Base-by-base conservation (phyloP, 2,797 vertebrate species). In the Phrynocephalus guinanensis region DNA sequence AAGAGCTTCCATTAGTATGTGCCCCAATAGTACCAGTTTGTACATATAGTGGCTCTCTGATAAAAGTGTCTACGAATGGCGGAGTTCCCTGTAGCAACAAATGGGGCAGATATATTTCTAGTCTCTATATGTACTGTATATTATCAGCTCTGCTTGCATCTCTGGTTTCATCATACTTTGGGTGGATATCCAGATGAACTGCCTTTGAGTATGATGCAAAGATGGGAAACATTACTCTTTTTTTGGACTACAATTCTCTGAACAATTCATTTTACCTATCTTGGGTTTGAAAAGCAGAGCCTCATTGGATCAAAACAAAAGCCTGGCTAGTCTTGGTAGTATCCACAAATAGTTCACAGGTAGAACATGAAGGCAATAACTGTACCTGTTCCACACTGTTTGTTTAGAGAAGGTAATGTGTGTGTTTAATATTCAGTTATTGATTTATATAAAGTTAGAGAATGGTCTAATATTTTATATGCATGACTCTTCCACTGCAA, bases 1-100 rank as follows among this genome's bases (percentile, higher is more conserved):
- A 60, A 83, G 91, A 86, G 86, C 86, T 86, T 88, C 95, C 92
- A 87, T 96, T 96, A 96, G 92, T 93, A 93, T 94, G 93, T 95
- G 92, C 93, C 92, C 95, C 75, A 26, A 79, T 73, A 88, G 86
- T 93, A 93, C 93, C 90, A 89, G 89, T 89, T 94, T 92, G 93
- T 94, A 95, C 95, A 96, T 93, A 94, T 66, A 93, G 90, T 91
- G 78, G 8, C 82, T 91, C 33, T 60, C 92, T 93, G 86, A 90
- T 94, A 63, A 87, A 10, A 89, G 91, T 92, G 94, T 75, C 86
- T 94, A 88, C 94, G 93, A 91, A 92, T 90, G 88, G 88, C 87
- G 82, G 92, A 15, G 92, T 95, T 90, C 85, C 77, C 84, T 78
- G 48, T 90, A 90, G 93, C 90, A 94, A 95, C 95, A 91, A 93